Evolutionary conservation across 2,113 vertebrate species (phyloP), one percentile per base, ranked within the genome.

Genomic region (Uria lomvia): DNA sequence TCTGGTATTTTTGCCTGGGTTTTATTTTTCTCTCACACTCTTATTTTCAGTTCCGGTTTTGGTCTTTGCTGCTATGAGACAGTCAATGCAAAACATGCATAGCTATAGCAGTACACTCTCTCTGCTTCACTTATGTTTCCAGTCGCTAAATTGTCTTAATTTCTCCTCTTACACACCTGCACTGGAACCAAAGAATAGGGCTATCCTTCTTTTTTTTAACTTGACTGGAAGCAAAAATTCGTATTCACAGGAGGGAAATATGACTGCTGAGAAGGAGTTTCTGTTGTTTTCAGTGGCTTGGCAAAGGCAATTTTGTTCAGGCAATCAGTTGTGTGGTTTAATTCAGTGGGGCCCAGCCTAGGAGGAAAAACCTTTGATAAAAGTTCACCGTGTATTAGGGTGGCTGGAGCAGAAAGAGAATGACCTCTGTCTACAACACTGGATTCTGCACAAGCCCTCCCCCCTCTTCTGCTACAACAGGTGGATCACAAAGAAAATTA

Each of bases 1-100:
- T 65, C 60, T 76, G 45, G 36, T 49, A 32, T 65, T 91, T 86
- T 78, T 73, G 63, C 40, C 66, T 32, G 21, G 5, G 9, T 72
- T 94, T 94, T 88, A 36, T 77, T 88, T 95, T n/a, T 71, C 49
- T 77, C 34, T 52, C 67, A 62, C 30, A 23, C 29, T 65, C 53
- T 60, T 53, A n/a, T 72, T 96, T 96, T 96, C 81, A 92, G 67
- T 96, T 96, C 94, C 27, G 15, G 42, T 94, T 93, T 97, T 93
- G 80, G 19, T 70, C 34, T 78, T 93, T 36, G 45, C 74, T 88
- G 53, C 85, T 70, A 11, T 79, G 74, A 83, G 85, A 58, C 63
- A 90, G 74, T 79, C 70, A 93, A 73, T 66, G 74, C 85, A 95
- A 95, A 87, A 90, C 45, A 80, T 13, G 29, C 24, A 50, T 56